These are phyloP conservation scores for Gastrophryne carolinensis DNA, from an alignment of 2,797 vertebrate species.

Conservation along the genomic window DNA sequence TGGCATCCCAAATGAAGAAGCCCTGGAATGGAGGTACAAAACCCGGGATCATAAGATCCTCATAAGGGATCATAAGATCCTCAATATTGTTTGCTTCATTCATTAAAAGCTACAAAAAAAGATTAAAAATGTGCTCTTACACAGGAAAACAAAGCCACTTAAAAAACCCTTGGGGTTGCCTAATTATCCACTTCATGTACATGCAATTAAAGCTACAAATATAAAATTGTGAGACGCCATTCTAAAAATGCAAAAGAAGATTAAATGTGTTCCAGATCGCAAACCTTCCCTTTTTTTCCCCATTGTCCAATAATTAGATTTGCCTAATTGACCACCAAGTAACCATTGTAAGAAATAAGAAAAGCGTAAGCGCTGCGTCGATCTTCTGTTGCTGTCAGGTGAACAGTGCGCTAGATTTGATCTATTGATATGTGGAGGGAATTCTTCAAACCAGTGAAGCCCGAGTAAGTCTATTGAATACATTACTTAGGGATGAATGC, in stretches of 20 bases:
- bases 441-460: slow-evolving; percentile 61
- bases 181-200: slow-evolving; percentile 37
- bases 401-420: slow-evolving; percentile 59
- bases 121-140: neutral
- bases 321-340: slow-evolving; percentile 57
- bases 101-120: neutral
- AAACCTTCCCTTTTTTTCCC: slow-evolving; percentile 55
- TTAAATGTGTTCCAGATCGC: slow-evolving; percentile 38
- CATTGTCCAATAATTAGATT: slow-evolving; percentile 64
- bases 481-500: slow-evolving; percentile 57
- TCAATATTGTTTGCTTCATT: no score
- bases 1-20: no score
- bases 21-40: no score
- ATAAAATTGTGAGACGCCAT: slow-evolving; percentile 34
- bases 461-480: slow-evolving; percentile 63
- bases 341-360: slow-evolving; percentile 59
- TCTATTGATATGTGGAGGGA: slow-evolving; percentile 57
- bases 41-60: no score
- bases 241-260: slow-evolving; percentile 14
- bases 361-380: slow-evolving; percentile 52
- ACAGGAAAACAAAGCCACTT: neutral
- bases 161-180: neutral
- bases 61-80: no score
- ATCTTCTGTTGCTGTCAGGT: slow-evolving; percentile 57
- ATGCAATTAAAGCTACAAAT: slow-evolving; percentile 34